Evolutionary conservation across 2,888 invertebrate species (phyloP).

Genomic region (Standfussiana lucernea): DNA sequence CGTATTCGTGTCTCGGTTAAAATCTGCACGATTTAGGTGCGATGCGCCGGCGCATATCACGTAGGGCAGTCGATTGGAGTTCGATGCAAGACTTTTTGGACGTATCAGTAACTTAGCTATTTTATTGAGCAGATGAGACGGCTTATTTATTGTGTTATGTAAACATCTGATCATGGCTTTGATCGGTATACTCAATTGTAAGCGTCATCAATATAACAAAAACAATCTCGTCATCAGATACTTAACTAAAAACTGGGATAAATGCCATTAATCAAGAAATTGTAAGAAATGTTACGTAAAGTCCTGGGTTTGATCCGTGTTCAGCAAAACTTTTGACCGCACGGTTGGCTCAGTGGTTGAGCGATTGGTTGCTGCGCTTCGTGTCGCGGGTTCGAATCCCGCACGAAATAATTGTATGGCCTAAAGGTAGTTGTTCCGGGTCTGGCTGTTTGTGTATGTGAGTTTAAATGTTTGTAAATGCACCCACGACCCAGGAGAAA

Average conservation of each 20-base stretch:
- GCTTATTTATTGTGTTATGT: not conserved
- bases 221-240: not conserved
- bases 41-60: conserved; percentile 24
- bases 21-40: conserved; percentile 50
- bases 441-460: not conserved
- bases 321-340: not conserved
- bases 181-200: not conserved
- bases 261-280: not conserved
- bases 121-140: not conserved
- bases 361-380: not conserved
- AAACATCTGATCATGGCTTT: not conserved
- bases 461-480: not conserved
- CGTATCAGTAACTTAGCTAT: not conserved
- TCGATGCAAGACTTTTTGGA: not conserved
- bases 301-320: not conserved
- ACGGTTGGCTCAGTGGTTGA: not conserved
- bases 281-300: not conserved
- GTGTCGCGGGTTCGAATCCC: not conserved
- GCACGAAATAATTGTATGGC: not conserved
- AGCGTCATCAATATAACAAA: not conserved
- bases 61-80: conserved; percentile 28
- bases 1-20: conserved; percentile 62
- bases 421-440: not conserved
- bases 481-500: not conserved
- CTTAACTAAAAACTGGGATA: not conserved